phyloP scores from a whole-genome alignment of 1,140 invertebrate species.

The Bombus terrestris region DNA sequence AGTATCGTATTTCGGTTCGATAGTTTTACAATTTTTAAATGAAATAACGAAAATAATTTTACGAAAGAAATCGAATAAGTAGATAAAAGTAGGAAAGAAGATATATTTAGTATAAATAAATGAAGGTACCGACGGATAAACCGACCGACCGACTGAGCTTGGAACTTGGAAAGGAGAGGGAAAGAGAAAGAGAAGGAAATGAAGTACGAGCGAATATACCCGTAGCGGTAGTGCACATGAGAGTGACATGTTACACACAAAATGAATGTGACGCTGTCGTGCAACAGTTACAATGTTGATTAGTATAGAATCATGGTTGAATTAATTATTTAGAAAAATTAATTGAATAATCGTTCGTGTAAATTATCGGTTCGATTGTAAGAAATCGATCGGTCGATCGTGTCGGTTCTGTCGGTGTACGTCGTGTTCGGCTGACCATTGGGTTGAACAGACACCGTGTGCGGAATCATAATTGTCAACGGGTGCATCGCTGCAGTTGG shows the following conservation, averaged over 20 bases:
- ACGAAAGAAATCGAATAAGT: neutral
- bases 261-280: slow-evolving; percentile 37
- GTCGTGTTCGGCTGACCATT: slow-evolving; percentile 22
- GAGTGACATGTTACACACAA: slow-evolving; percentile 39
- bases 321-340: neutral
- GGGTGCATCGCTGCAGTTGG: slow-evolving; percentile 54
- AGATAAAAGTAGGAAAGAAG: neutral
- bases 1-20: neutral
- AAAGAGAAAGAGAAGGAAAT: slow-evolving; percentile 42
- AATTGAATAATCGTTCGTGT: neutral
- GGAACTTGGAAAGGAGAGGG: slow-evolving; percentile 7
- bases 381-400: neutral
- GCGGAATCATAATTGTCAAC: slow-evolving; percentile 45
- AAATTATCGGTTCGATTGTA: neutral
- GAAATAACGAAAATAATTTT: neutral
- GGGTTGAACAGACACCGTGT: slow-evolving; percentile 30
- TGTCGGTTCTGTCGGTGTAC: slow-evolving; percentile 34
- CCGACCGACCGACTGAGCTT: slow-evolving; percentile 31
- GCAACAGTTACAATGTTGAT: slow-evolving; percentile 24
- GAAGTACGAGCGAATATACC: slow-evolving; percentile 30
- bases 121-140: neutral
- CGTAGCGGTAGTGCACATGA: slow-evolving; percentile 44
- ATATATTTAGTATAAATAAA: neutral
- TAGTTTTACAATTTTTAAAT: neutral
- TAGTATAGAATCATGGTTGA: neutral